A percentile compares a stretch with the other conserved stretches of the same genome.
Evolutionary conservation across 2,113 vertebrate species (phyloP).

Genomic region (Thunnus thynnus): DNA sequence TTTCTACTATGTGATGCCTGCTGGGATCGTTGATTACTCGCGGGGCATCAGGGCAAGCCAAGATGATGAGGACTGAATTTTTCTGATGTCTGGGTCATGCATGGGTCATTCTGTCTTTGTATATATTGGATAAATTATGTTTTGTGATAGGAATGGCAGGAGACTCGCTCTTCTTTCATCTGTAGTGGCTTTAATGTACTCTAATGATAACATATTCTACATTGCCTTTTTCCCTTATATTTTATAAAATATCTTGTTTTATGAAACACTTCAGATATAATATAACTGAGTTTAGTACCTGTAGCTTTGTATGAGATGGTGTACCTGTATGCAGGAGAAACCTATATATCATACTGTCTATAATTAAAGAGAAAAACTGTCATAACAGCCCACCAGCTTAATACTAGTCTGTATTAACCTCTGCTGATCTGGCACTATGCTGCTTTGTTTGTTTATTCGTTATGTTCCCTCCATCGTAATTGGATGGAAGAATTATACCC

Average conservation of each 20-base stretch:
- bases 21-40: conserved; percentile 11
- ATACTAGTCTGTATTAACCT: conserved; percentile 42
- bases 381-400: conserved; percentile 13
- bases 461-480: conserved; percentile 52
- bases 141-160: not conserved
- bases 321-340: not conserved
- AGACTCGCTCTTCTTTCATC: not conserved
- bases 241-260: not conserved
- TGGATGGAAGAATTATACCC: conserved; percentile 56
- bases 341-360: not conserved
- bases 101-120: conserved; percentile 26
- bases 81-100: conserved; percentile 1
- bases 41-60: conserved; percentile 7
- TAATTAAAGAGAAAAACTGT: conserved; percentile 34
- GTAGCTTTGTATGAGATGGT: not conserved
- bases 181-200: not conserved
- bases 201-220: no score
- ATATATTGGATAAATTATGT: not conserved
- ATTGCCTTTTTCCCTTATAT: not conserved
- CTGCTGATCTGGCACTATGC: conserved; percentile 22
- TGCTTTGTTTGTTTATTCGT: conserved; percentile 53
- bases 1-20: conserved; percentile 45
- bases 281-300: conserved; percentile 22
- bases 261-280: conserved; percentile 1
- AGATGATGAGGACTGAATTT: conserved; percentile 2